A percentile compares a stretch with the other conserved stretches of the same genome.
Conservation (phyloP, 2,113 vertebrate species). For the Lasiurus cinereus region DNA sequence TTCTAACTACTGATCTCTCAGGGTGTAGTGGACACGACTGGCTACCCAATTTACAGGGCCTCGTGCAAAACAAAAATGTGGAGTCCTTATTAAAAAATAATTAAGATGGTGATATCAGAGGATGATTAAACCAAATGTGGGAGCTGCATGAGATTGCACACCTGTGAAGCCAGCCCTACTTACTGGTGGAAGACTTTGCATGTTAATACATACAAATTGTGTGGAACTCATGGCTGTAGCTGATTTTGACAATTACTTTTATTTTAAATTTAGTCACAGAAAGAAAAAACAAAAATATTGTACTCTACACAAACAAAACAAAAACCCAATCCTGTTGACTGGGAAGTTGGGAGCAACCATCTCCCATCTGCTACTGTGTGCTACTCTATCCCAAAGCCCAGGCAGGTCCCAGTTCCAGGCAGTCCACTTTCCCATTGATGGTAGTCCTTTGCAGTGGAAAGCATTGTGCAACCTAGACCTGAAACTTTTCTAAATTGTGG, state of each 20-base stretch:
- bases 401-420: neutral
- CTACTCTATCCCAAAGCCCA: too few species aligned
- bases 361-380: neutral
- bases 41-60: neutral
- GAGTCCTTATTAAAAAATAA: neutral
- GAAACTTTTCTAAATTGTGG: neutral
- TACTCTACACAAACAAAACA: neutral
- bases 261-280: neutral
- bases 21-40: neutral
- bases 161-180: neutral
- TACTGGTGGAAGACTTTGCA: neutral
- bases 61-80: neutral
- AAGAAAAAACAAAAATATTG: neutral
- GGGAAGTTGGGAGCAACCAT: neutral
- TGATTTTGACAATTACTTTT: neutral
- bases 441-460: too few species aligned
- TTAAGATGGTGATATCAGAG: neutral
- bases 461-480: neutral
- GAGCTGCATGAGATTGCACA: neutral
- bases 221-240: neutral
- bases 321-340: neutral
- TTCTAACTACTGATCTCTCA: neutral
- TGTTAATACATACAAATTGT: neutral
- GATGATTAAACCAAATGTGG: neutral
- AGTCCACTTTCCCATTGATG: neutral